phyloP scores from a whole-genome alignment of 2,113 vertebrate species.

The Damaliscus lunatus region DNA sequence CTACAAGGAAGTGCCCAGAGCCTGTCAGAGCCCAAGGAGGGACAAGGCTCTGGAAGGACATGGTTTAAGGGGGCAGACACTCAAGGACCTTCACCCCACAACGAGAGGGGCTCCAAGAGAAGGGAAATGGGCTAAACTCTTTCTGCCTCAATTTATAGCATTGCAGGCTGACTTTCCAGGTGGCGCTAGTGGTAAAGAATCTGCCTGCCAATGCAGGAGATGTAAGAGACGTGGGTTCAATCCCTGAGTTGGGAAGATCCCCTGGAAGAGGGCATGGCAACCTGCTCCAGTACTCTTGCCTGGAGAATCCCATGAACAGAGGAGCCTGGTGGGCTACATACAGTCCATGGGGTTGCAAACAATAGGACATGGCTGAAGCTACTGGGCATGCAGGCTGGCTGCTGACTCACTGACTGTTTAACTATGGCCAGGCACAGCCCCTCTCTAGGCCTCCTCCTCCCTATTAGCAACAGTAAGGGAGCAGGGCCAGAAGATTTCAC shows the following conservation, averaged over 20 bases:
- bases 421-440: neutral
- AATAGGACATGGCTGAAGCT: neutral
- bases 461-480: neutral
- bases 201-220: too few species aligned
- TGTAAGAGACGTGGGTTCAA: neutral
- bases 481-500: neutral
- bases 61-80: neutral
- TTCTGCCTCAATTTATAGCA: neutral
- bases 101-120: neutral
- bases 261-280: neutral
- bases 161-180: neutral
- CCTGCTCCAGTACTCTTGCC: neutral
- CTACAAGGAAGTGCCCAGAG: neutral
- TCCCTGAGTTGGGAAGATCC: neutral
- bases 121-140: neutral
- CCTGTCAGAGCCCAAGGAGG: neutral
- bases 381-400: neutral
- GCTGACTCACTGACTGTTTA: neutral
- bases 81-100: neutral
- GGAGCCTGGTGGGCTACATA: neutral
- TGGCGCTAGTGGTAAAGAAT: neutral
- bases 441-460: neutral
- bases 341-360: neutral
- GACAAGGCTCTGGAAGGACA: neutral
- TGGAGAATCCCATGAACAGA: neutral